phyloP scores from a whole-genome alignment of 2,888 invertebrate species.

The Microctonus aethiopoides region DNA sequence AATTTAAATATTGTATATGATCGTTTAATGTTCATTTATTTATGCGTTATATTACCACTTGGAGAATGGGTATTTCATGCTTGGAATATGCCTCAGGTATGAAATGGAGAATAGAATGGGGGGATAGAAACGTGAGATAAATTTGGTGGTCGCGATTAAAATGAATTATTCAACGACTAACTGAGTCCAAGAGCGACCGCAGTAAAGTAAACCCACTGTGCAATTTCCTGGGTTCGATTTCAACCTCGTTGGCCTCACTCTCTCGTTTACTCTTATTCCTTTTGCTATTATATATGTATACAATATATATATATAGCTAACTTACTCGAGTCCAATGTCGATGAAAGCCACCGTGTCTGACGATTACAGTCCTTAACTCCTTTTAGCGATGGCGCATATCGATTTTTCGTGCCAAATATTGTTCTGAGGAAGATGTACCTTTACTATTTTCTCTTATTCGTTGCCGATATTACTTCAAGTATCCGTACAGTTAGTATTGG shows the following conservation, averaged over 20 bases:
- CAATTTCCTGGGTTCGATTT: constrained; percentile 42
- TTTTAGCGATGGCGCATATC: neutral
- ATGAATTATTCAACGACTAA: constrained; percentile 49
- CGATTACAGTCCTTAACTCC: neutral
- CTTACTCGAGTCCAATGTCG: neutral
- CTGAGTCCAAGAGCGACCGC: constrained; percentile 10
- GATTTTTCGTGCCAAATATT: neutral
- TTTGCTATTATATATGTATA: neutral
- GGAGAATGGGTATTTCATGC: neutral
- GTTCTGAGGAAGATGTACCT: too few relatives aligned
- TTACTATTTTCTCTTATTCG: neutral
- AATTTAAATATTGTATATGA: too few relatives aligned
- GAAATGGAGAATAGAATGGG: neutral
- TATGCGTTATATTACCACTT: too few relatives aligned
- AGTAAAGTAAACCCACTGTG: constrained; percentile 37
- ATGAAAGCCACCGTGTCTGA: neutral
- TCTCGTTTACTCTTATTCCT: neutral
- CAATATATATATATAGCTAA: neutral
- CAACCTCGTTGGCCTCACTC: neutral
- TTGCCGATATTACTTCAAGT: neutral
- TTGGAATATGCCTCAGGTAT: neutral
- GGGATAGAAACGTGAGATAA: constrained; percentile 40
- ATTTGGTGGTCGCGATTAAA: constrained; percentile 48
- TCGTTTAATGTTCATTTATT: too few relatives aligned
- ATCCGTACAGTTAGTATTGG: too few relatives aligned